Percentiles rank a stretch among this genome's conserved stretches.
phyloP scores from a whole-genome alignment of 2,797 vertebrate genomes.

The Toxotes lorentzi region DNA sequence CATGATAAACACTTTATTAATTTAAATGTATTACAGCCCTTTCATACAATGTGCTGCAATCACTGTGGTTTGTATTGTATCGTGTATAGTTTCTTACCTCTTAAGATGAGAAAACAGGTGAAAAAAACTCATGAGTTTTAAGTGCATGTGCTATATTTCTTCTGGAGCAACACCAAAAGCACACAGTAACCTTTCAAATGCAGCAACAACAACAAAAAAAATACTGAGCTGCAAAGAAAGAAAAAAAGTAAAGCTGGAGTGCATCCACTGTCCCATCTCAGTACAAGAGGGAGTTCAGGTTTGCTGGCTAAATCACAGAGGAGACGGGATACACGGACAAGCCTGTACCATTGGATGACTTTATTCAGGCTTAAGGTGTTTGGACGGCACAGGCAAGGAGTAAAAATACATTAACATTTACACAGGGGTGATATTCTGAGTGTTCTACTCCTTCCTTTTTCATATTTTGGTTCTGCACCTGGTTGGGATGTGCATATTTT shows the following conservation, averaged over 20 bases:
- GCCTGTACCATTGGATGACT: constrained; percentile 31
- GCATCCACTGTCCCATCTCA: constrained; percentile 9
- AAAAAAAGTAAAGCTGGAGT: constrained; percentile 2
- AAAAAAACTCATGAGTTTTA: constrained; percentile 4
- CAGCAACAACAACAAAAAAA: constrained; percentile 43
- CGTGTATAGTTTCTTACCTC: neutral
- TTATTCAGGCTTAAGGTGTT: constrained; percentile 39
- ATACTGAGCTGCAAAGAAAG: constrained; percentile 34
- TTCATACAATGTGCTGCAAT: neutral
- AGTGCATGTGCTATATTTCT: constrained; percentile 24
- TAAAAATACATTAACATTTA: constrained; percentile 56
- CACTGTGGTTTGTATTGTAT: neutral
- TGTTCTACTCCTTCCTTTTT: constrained; percentile 20
- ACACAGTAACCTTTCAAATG: constrained; percentile 54
- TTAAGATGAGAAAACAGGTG: neutral
- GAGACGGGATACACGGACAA: constrained; percentile 20
- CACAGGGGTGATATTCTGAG: constrained; percentile 36
- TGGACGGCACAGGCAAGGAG: constrained; percentile 27
- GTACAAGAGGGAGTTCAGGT: constrained; percentile 32
- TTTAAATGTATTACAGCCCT: constrained; percentile 20
- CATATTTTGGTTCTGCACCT: constrained; percentile 35
- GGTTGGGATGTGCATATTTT: constrained; percentile 56
- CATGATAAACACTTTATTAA: constrained; percentile 18
- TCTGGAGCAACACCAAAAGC: constrained; percentile 19
- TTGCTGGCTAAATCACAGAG: constrained; percentile 33